A percentile compares a stretch with the other conserved stretches of the same genome.
phyloP scores from a whole-genome alignment of 2,797 vertebrate genomes.

The Dryobates pubescens region DNA sequence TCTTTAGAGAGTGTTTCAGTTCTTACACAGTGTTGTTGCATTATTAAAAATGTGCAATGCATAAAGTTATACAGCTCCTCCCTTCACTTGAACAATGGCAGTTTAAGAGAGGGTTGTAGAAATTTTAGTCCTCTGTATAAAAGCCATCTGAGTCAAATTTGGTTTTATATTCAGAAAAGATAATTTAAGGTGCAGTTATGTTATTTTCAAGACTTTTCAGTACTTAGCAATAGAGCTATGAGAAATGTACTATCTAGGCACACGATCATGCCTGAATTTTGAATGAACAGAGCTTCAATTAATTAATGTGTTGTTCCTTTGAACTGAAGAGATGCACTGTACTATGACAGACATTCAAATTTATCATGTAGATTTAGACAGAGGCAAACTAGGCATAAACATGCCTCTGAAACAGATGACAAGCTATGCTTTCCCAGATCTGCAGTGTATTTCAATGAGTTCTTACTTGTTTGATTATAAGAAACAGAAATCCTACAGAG shows the following conservation, averaged over 20 bases:
- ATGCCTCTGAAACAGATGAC: neutral
- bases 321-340: neutral
- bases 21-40: neutral
- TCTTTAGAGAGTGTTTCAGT: neutral
- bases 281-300: neutral
- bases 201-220: neutral
- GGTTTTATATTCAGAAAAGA: neutral
- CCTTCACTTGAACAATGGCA: neutral
- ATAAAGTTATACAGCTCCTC: neutral
- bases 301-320: neutral
- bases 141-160: neutral
- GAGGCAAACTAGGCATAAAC: neutral
- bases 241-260: neutral
- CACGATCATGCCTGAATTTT: neutral
- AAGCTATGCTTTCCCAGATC: neutral
- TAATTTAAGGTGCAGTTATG: neutral
- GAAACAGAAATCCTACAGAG: neutral
- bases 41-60: neutral
- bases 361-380: slow-evolving; percentile 1
- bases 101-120: neutral
- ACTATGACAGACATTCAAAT: neutral
- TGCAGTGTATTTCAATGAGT: neutral
- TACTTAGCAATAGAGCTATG: neutral
- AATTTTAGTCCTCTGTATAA: neutral
- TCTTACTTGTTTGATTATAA: neutral